These are phyloP conservation scores for Dugesia japonica DNA, from an alignment of 2,888 invertebrate species.

Conservation along the genomic window DNA sequence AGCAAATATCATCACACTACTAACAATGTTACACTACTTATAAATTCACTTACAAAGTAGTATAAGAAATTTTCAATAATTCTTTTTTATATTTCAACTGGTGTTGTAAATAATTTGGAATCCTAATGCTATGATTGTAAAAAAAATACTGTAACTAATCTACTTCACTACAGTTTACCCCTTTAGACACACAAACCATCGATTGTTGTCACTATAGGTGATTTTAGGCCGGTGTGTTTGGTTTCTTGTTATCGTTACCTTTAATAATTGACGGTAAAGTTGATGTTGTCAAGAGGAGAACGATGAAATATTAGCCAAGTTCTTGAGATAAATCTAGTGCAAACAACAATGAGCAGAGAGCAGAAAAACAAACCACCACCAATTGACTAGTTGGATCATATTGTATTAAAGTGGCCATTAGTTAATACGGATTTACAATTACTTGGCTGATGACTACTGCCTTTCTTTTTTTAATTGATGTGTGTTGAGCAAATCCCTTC, in stretches of 20 bases:
- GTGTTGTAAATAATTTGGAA: slow-evolving; percentile 9
- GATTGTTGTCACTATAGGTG: neutral
- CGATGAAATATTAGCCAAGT: neutral
- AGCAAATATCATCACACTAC: slow-evolving; percentile 14
- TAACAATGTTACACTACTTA: slow-evolving; percentile 20
- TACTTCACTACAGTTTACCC: slow-evolving; percentile 7
- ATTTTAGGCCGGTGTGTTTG: neutral
- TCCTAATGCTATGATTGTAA: slow-evolving; percentile 11
- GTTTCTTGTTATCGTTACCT: slow-evolving; percentile 16
- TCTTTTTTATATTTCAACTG: slow-evolving; percentile 1
- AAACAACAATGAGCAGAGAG: slow-evolving; percentile 13
- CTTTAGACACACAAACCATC: neutral
- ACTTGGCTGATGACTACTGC: slow-evolving; percentile 14
- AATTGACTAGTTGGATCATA: slow-evolving; percentile 20
- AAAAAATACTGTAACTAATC: slow-evolving; percentile 15
- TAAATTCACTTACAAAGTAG: slow-evolving; percentile 15
- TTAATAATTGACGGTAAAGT: neutral
- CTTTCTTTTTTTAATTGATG: neutral
- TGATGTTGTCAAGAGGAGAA: neutral
- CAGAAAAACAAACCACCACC: slow-evolving; percentile 13
- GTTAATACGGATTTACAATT: slow-evolving; percentile 15
- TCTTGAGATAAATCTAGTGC: slow-evolving; percentile 6
- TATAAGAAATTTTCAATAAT: slow-evolving; percentile 20
- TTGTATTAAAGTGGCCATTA: slow-evolving; percentile 20
- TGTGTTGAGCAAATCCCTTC: slow-evolving; percentile 16